Evolutionary conservation across 1,140 invertebrate species (phyloP), one percentile per base, ranked within the genome.

Genomic region (Penaeus japonicus): DNA sequence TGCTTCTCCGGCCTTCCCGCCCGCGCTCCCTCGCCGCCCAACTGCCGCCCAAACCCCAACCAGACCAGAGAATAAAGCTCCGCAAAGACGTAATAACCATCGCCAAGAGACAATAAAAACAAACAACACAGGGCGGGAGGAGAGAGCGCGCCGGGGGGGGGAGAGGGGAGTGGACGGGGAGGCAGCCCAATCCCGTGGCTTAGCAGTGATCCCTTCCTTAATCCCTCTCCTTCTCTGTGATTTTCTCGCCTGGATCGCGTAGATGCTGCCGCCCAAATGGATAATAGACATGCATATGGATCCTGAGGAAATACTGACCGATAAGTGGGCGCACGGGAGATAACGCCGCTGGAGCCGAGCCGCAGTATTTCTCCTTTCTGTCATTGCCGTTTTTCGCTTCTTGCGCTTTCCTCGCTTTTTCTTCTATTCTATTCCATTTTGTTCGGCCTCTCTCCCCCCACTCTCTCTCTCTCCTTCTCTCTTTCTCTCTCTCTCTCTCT

Each of bases 201-300:
- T 54, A 79, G 54, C 39, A 22, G 4, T 39, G 77, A 79, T 79
- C 54, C 77, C 12, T 53, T 17, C 77, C 77, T 15, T 79, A 79
- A 79, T 79, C 77, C 77, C 54, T 79, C 77, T 79, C 77, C 77
- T 79, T 79, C 77, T 79, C 77, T 79, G 77, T 79, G 77, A 79
- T 79, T 79, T 79, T 79, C 77, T 79, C 77, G 77, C 77, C 77
- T 79, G 77, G 77, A 79, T 79, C 47, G 27, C 77, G 77, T 30
- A 53, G 77, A 39, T 79, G 54, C 32, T 79, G 39, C 77, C 77
- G 47, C 77, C 20, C 39, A 79, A 79, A 79, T 79, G 77, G 77
- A 79, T 79, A 79, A 79, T 53, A 30, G 77, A 79, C 77, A 79
- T 79, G 77, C 77, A 79, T 79, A 79, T 79, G 77, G 77, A 79